Conservation (phyloP, 2,797 vertebrate genomes). For the Phoxinus dragarum region DNA sequence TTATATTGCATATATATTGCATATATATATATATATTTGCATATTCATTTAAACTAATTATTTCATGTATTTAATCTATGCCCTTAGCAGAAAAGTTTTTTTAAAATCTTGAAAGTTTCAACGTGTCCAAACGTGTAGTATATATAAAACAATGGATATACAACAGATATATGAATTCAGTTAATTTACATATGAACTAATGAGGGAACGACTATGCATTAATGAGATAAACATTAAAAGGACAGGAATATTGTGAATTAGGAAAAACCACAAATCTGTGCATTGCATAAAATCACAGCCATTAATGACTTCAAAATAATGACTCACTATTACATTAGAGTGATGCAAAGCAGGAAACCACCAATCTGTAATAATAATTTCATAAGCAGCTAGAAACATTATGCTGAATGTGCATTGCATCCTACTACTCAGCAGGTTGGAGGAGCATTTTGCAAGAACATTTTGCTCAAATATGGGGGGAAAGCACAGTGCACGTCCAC, state of each 20-base stretch:
- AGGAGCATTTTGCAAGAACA: constrained; percentile 4
- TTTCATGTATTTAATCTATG: not conserved
- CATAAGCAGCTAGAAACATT: constrained; percentile 30
- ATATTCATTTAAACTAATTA: not conserved
- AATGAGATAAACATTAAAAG: constrained; percentile 32
- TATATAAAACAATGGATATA: not conserved
- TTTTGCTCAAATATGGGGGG: constrained; percentile 1
- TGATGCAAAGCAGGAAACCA: constrained; percentile 29
- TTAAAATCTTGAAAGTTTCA: not conserved
- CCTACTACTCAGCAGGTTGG: not conserved
- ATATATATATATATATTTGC: not conserved
- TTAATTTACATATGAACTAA: constrained; percentile 45
- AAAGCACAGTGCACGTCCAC: constrained; percentile 25
- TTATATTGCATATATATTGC: too few relatives aligned
- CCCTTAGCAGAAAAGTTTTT: not conserved
- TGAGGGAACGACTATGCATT: constrained; percentile 30
- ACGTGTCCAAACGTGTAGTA: not conserved
- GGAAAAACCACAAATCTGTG: constrained; percentile 24
- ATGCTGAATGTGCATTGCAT: constrained; percentile 28
- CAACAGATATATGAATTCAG: constrained; percentile 31
- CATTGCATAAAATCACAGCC: constrained; percentile 18
- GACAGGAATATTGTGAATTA: constrained; percentile 19
- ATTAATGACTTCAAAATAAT: constrained; percentile 33
- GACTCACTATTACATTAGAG: constrained; percentile 29
- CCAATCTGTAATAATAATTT: constrained; percentile 23